These are phyloP conservation scores for Lamprologus callipterus DNA, from an alignment of 2,113 vertebrate species.

Conservation along the genomic window DNA sequence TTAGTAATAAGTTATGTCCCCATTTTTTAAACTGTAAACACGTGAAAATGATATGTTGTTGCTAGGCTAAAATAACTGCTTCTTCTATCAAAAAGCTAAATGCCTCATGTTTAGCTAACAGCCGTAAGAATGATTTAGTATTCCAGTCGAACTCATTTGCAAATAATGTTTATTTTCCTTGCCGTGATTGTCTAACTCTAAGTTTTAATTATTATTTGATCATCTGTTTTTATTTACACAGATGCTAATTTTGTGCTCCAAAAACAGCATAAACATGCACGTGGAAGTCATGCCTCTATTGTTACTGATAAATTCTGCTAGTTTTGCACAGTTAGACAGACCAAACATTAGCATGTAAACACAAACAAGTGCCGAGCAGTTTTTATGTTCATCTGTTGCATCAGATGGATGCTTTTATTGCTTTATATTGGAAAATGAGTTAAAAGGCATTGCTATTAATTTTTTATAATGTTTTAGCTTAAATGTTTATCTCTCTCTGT, in stretches of 20 bases:
- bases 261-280: neutral
- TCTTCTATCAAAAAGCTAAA: neutral
- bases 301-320: neutral
- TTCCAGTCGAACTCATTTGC: neutral
- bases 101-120: neutral
- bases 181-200: neutral
- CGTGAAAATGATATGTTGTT: neutral
- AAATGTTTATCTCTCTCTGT: fast-evolving
- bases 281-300: neutral
- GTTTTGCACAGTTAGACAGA: neutral
- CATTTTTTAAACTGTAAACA: neutral
- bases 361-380: neutral
- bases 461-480: neutral
- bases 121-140: neutral
- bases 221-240: neutral
- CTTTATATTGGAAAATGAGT: neutral
- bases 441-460: neutral
- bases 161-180: neutral
- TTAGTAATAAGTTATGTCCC: neutral
- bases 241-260: neutral
- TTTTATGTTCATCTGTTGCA: neutral
- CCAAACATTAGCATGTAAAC: neutral
- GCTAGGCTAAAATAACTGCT: neutral
- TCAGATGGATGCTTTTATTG: neutral
- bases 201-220: neutral